Evolutionary conservation across 2,113 vertebrate genomes (phyloP).

Genomic region (Pangasianodon hypophthalmus): DNA sequence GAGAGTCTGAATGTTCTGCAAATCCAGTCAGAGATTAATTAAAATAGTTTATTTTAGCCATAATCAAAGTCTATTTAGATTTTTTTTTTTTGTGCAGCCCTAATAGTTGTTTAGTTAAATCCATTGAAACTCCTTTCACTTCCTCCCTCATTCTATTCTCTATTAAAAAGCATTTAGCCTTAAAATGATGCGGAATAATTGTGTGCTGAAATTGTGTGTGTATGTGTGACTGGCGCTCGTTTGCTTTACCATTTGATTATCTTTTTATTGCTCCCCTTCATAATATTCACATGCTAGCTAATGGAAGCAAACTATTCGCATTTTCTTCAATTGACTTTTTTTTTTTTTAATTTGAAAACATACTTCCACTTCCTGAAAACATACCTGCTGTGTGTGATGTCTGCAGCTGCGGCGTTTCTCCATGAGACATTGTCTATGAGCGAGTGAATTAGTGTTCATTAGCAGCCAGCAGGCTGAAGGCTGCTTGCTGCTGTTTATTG

Average conservation of each 20-base stretch:
- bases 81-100: not conserved
- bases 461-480: slow-evolving; percentile 31
- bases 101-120: not conserved
- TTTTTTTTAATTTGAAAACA: not conserved
- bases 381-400: not conserved
- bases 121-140: not conserved
- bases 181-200: not conserved
- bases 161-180: not conserved
- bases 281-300: not conserved
- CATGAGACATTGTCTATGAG: not conserved
- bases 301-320: not conserved
- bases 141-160: not conserved
- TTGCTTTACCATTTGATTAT: not conserved
- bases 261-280: not conserved
- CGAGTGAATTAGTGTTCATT: slow-evolving; percentile 41
- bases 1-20: not conserved
- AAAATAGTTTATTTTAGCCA: not conserved
- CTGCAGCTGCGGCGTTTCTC: not conserved
- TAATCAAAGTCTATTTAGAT: not conserved
- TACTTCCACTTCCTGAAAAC: not conserved
- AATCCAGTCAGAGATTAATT: not conserved
- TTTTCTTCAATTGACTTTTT: not conserved
- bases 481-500: slow-evolving; percentile 38
- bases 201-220: not conserved
- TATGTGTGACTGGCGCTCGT: not conserved